A percentile compares a stretch with the other conserved stretches of the same genome.
These are phyloP conservation scores for Penaeus japonicus DNA, from an alignment of 1,140 invertebrate genomes.

Conservation along the genomic window DNA sequence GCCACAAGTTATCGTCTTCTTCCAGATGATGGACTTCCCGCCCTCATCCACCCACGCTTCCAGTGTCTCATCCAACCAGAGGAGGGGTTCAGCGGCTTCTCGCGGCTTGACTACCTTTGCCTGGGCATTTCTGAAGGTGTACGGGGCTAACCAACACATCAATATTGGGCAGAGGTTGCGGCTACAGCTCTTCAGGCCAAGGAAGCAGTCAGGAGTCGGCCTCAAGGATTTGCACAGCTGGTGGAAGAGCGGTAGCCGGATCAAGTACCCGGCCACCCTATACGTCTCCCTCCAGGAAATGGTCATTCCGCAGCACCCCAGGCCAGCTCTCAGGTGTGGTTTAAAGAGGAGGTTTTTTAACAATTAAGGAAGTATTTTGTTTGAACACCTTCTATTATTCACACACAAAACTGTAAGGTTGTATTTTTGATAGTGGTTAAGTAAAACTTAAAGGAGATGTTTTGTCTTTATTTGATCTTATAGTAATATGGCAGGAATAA, in stretches of 20 bases:
- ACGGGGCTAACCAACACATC: conserved; percentile 23
- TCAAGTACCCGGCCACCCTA: conserved; percentile 41
- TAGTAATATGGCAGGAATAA: neutral
- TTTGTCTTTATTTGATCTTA: neutral
- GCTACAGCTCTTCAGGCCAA: conserved; percentile 37
- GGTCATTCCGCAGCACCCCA: conserved; percentile 25
- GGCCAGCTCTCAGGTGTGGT: conserved; percentile 28
- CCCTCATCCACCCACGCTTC: neutral
- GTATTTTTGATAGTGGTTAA: no score
- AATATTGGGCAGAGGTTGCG: conserved; percentile 45
- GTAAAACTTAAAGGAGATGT: no score
- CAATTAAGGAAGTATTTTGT: no score
- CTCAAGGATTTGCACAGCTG: conserved; percentile 39
- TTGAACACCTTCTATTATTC: no score
- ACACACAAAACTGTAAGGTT: no score
- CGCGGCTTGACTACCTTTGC: conserved; percentile 34
- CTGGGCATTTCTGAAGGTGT: conserved; percentile 50
- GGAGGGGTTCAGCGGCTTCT: neutral
- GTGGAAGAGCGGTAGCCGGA: conserved; percentile 47
- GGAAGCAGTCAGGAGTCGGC: neutral
- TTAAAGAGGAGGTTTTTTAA: no score
- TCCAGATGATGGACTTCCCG: conserved; percentile 47
- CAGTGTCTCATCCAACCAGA: neutral
- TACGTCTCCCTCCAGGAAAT: conserved; percentile 36
- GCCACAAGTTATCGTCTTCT: conserved; percentile 33